phyloP scores from a whole-genome alignment of 2,888 invertebrate genomes.

The Gandaritis pyraliata region DNA sequence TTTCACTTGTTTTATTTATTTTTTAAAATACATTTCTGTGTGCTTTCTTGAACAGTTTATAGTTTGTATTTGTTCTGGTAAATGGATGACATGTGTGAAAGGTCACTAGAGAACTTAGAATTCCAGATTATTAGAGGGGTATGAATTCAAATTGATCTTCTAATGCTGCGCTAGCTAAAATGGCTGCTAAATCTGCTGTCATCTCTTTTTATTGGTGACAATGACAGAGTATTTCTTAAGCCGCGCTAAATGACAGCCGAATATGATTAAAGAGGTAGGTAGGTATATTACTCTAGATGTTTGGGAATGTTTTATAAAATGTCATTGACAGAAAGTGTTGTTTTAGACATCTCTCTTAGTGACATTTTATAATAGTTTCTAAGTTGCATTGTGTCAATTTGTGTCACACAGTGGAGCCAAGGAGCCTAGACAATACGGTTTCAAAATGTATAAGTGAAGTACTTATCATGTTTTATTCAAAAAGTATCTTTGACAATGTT shows the following conservation, averaged over 20 bases:
- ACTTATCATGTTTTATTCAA: constrained; percentile 33
- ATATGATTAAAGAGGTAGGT: too few species aligned
- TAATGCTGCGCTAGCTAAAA: too few species aligned
- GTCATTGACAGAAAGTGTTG: neutral
- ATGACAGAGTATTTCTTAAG: too few species aligned
- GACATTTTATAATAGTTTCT: neutral
- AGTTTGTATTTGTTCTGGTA: neutral
- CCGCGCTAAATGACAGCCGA: too few species aligned
- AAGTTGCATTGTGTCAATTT: too few species aligned
- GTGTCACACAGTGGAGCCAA: constrained; percentile 2
- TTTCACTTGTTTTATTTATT: neutral
- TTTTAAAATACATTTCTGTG: neutral
- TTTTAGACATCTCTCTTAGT: neutral
- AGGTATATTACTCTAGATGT: too few species aligned
- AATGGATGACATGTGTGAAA: constrained; percentile 14
- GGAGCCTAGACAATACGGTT: neutral
- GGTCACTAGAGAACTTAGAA: neutral
- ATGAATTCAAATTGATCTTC: too few species aligned
- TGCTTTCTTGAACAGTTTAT: neutral
- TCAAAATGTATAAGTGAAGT: neutral
- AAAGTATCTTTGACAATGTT: constrained; percentile 22
- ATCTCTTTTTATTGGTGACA: too few species aligned
- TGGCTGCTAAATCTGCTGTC: too few species aligned
- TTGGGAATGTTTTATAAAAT: neutral
- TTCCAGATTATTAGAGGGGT: too few species aligned